phyloP scores from a whole-genome alignment of 2,888 invertebrate species.

The Apoderus coryli region DNA sequence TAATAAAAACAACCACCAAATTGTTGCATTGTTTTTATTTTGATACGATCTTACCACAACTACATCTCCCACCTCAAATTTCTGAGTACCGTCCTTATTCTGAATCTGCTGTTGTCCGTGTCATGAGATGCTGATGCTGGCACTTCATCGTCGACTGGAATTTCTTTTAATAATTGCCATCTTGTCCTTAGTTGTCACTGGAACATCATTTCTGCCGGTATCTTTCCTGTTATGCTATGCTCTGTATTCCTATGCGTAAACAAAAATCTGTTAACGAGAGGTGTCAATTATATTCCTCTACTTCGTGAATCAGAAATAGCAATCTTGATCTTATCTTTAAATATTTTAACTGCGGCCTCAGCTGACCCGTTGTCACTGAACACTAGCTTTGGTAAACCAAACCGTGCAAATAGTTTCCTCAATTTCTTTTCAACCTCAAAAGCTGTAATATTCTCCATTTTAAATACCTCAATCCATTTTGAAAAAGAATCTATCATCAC shows the following conservation, averaged over 20 bases:
- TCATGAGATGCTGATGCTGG: too few species aligned
- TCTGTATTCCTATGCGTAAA: neutral
- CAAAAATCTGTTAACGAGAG: too few species aligned
- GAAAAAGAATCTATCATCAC: slow-evolving; percentile 29
- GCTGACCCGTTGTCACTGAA: slow-evolving; percentile 2
- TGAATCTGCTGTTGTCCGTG: too few species aligned
- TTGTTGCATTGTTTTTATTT: too few species aligned
- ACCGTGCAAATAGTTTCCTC: slow-evolving; percentile 18
- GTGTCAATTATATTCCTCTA: neutral
- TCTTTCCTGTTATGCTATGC: neutral
- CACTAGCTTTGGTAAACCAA: slow-evolving; percentile 19
- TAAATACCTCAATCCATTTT: slow-evolving; percentile 30
- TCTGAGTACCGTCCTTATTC: too few species aligned
- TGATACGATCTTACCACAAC: too few species aligned
- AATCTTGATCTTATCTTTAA: neutral
- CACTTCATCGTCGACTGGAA: too few species aligned
- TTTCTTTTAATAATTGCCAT: slow-evolving; percentile 2
- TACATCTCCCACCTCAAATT: too few species aligned
- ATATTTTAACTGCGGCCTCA: slow-evolving; percentile 1
- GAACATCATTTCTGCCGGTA: neutral
- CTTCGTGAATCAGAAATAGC: neutral
- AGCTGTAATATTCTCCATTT: slow-evolving; percentile 13
- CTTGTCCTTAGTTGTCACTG: neutral
- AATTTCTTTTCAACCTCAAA: slow-evolving; percentile 11
- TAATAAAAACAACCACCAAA: too few species aligned